A percentile compares a stretch with the other conserved stretches of the same genome.
phyloP scores from a whole-genome alignment of 2,888 invertebrate genomes.

The Ethmia dodecea region DNA sequence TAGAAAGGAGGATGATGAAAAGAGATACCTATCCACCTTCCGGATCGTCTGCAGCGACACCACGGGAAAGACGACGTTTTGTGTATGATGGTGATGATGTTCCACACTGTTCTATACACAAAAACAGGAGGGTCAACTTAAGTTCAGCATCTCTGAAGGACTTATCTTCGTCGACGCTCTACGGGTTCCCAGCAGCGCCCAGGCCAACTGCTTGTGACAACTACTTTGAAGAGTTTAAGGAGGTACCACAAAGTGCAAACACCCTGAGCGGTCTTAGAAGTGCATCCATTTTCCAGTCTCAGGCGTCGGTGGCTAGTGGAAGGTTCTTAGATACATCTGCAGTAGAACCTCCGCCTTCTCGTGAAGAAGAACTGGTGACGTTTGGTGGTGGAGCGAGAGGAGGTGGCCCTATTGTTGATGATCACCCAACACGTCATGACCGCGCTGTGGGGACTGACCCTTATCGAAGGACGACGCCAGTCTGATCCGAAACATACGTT shows the following conservation, averaged over 20 bases:
- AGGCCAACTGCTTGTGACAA: constrained; percentile 79
- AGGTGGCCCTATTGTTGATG: constrained; percentile 38
- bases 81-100: constrained; percentile 80
- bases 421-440: constrained; percentile 48
- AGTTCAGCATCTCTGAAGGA: constrained; percentile 79
- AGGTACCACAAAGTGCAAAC: constrained; percentile 73
- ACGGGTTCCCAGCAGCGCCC: constrained; percentile 82
- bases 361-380: constrained; percentile 83
- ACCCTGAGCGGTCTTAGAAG: constrained; percentile 66
- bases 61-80: constrained; percentile 77
- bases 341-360: constrained; percentile 79
- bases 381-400: constrained; percentile 80
- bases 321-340: constrained; percentile 83
- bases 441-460: constrained; percentile 74
- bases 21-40: constrained; percentile 65
- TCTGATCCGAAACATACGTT: constrained; percentile 51
- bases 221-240: constrained; percentile 75
- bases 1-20: constrained; percentile 68
- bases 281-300: constrained; percentile 70
- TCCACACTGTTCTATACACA: constrained; percentile 78
- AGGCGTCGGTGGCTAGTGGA: constrained; percentile 81
- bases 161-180: constrained; percentile 72
- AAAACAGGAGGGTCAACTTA: constrained; percentile 65
- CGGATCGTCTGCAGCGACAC: constrained; percentile 65
- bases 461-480: constrained; percentile 79